Evolutionary conservation across 2,888 invertebrate genomes (phyloP), one percentile per base, ranked within the genome.

Genomic region (Ramazzottius varieornatus): DNA sequence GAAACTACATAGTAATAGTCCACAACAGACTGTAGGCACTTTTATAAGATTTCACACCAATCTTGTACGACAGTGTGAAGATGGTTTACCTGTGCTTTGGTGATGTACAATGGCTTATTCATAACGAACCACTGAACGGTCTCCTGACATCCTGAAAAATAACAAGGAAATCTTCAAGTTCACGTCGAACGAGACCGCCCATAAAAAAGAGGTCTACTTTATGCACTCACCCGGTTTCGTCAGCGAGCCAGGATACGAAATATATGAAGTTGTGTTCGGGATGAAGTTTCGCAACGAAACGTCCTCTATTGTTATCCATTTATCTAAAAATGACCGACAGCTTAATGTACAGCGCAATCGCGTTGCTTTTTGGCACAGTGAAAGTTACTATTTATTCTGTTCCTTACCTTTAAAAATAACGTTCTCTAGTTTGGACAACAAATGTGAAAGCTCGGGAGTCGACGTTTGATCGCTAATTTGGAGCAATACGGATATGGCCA

Each of bases 51-150:
- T 13, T 40, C 20, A 13, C 20, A 40, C 20, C 40, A 40, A 40
- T 40, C 40, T 40, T 13, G 8, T 20, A 40, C 8, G 8, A 40
- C 8, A 40, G 40, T n/a, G n/a, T n/a, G n/a, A n/a, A 8, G 8
- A 33, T 63, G 32, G 68, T 80, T 77, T 78, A 93, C 93, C 85
- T 94, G 92, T 77, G 89, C 87, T 74, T 86, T 86, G 70, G 91
- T 89, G 75, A 96, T 88, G 81, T 92, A 93, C 75, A 94, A 88
- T 68, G 94, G 94, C 77, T 90, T 92, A 80, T 96, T 96, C 77
- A 92, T 84, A 73, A 98, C 88, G 73, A 96, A 84, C 96, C 96
- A 98, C 67, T 93, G 90, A 46, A 93, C 90, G n/a, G 94, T 94
- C 79, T 98, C 96, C 86, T 93, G 90, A 78, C 96, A 98, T 65